These are phyloP conservation scores for Xestia rhomboidea DNA, from an alignment of 2,888 invertebrate genomes.

Conservation along the genomic window DNA sequence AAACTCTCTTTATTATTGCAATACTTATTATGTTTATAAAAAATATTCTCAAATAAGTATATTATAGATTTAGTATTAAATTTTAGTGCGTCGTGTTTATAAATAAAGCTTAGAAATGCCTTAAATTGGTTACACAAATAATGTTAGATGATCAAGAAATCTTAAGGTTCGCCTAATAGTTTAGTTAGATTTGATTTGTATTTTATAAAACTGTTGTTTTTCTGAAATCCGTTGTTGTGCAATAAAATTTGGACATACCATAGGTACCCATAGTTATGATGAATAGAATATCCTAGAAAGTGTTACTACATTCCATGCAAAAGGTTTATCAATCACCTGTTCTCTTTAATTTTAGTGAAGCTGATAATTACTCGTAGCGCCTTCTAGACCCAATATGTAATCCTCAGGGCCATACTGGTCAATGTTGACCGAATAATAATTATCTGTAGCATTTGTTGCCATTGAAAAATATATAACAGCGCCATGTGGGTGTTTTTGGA, in stretches of 20 bases:
- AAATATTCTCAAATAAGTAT: conserved; percentile 80
- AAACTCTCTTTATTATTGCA: conserved; percentile 78
- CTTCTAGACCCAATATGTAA: neutral
- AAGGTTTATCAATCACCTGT: conserved; percentile 16
- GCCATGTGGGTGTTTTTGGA: neutral
- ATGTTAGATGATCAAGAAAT: conserved; percentile 25
- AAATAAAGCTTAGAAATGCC: conserved; percentile 66
- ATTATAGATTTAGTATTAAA: conserved; percentile 63
- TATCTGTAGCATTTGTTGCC: neutral
- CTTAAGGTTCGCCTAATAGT: conserved; percentile 11
- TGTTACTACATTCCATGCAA: conserved; percentile 60
- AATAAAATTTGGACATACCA: neutral
- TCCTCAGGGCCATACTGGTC: neutral
- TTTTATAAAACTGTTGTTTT: neutral
- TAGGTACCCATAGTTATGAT: conserved; percentile 23
- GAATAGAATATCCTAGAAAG: conserved; percentile 27
- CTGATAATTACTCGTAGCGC: neutral
- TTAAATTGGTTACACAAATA: conserved; percentile 58
- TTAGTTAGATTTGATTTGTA: conserved; percentile 5
- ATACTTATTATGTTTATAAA: conserved; percentile 76
- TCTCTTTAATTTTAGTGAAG: conserved; percentile 4
- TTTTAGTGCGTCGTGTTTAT: conserved; percentile 55
- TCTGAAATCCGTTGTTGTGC: neutral
- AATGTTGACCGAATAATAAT: neutral
- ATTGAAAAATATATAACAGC: neutral